phyloP scores from a whole-genome alignment of 2,113 vertebrate genomes.

The Malurus elegans region DNA sequence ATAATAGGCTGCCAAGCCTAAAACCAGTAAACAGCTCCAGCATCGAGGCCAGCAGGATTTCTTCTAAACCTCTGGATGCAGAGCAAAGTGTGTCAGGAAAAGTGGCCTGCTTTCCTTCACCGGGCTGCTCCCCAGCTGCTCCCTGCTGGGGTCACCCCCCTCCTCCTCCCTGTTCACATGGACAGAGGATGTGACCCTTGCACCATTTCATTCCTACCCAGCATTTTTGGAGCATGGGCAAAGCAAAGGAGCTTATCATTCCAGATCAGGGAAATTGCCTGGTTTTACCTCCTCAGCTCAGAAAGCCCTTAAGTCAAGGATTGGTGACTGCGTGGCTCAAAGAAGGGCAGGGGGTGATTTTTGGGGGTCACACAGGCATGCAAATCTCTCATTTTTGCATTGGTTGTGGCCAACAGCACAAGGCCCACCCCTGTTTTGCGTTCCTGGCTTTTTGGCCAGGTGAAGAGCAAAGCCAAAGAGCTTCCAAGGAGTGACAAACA shows the following conservation, averaged over 20 bases:
- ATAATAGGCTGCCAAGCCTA: slow-evolving; percentile 10
- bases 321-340: neutral
- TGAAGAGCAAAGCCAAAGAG: neutral
- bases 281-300: neutral
- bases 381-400: neutral
- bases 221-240: neutral
- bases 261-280: neutral
- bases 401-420: accelerated
- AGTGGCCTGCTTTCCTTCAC: neutral
- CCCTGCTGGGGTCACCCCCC: neutral
- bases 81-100: neutral
- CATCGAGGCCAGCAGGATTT: neutral
- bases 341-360: neutral
- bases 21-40: neutral
- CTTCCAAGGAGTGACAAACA: neutral
- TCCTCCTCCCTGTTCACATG: accelerated
- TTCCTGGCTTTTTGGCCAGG: neutral
- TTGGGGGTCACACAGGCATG: accelerated
- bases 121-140: neutral
- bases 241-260: neutral
- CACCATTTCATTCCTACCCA: neutral
- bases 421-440: neutral
- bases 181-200: neutral
- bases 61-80: neutral
- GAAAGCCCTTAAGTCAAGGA: neutral